Evolutionary conservation across 2,797 vertebrate species (phyloP), one percentile per base, ranked within the genome.

Genomic region (Orestias chungarensis): DNA sequence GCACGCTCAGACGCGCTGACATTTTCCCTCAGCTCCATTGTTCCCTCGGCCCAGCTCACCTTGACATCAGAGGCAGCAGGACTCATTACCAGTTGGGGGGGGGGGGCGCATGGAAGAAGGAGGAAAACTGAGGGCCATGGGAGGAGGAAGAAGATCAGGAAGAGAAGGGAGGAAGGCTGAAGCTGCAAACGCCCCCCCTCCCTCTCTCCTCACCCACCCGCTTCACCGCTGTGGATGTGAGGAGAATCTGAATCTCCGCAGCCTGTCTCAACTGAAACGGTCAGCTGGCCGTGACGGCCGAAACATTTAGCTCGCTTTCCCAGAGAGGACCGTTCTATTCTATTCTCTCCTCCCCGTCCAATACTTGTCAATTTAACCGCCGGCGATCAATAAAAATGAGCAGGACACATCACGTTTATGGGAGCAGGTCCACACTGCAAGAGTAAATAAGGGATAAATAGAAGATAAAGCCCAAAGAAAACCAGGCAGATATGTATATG

Each of bases 11-110:
- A 47, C 62, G 42, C 18, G 66, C 79, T 94, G 93, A 93, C 92
- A 93, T 93, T 94, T 92, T 91, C 88, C 92, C 89, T 91, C 84
- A 86, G 86, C 89, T 87, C 86, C 87, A 92, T 92, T 91, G 92
- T 93, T 93, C 91, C 89, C 82, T 89, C 76, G 70, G 87, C 90
- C 85, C 81, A 76, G 87, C 92, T 94, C 93, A 93, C 92, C 92
- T 94, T 93, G 92, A 93, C 91, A 93, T 93, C 91, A 90, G 91
- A 94, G 88, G 93, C 91, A 91, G 87, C 90, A 88, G 89, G 88
- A 91, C 91, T 94, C 93, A 94, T 93, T 93, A 95, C 92, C 91
- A 92, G 88, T 88, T 86, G 83, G 84, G 82, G 73, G 87, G 91
- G 87, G 91, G 87, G 74, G 89, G 73, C 81, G 88, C 76, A 81